Evolutionary conservation across 2,888 invertebrate species (phyloP), one percentile per base, ranked within the genome.

Genomic region (Pyrrhia umbra): DNA sequence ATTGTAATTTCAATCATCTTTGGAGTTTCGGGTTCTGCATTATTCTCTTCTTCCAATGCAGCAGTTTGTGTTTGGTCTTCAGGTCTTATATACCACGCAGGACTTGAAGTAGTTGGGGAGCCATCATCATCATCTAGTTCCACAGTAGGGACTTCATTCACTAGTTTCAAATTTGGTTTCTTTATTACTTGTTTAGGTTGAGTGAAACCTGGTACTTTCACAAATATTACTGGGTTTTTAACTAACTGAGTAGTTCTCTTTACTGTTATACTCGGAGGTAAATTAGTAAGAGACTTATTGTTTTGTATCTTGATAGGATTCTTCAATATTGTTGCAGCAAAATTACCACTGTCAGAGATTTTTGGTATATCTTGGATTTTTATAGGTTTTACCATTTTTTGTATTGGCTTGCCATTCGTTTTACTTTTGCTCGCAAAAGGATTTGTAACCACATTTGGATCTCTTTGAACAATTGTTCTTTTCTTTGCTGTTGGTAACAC

Each of bases 21-120:
- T 2, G 66, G 55, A 23, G 62, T 40, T 23, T 88, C 86, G 49
- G 93, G 93, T 70, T 94, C 93, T 72, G 82, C 86, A 78, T 93
- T 93, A 75, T 94, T 94, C 66, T 86, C 73, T 58, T 86, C 73
- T 68, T 92, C 88, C 43, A 85, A 50, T 37, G 67, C 56, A 61
- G 54, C 10, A 51, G 45, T 4, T 25, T 74, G 55, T 15, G 57
- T 66, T 65, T 84, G 84, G 52, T 94, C 90, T 75, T 94, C 94
- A n/a, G 95, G 94, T 58, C 89, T 87, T 55, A 93, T 56, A 62
- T 94, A 95, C 94, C 94, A 94, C 68, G 90, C 90, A 18, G 90
- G 94, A 47, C 86, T 84, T 15, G 81, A 65, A 42, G 75, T 67
- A 15, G 79, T 40, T 43, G 79, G 52, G 10, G 83, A 39, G 6